Base-by-base conservation (phyloP, 2,888 invertebrate species). In the Phytoseiulus persimilis region DNA sequence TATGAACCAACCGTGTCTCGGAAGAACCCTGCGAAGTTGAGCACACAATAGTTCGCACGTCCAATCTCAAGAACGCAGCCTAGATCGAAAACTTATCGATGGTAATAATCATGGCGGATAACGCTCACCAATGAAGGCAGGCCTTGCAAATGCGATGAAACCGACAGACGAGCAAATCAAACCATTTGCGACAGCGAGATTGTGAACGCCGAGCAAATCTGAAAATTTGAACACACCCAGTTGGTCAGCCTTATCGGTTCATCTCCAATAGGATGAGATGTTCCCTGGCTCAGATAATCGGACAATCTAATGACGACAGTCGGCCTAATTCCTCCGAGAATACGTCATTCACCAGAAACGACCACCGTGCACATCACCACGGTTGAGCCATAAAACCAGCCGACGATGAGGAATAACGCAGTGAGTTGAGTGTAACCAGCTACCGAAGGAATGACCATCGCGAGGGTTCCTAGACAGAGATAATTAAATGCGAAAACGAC, bases 301-400 rank as follows among this genome's bases (percentile, higher is more conserved):
- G 5, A 39, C 39, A 9, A 3, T 39, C 39, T 39, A 9, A 3
- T 6, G 5, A 9, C 39, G 39, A 39, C 39, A 39, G 3, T 9
- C 39, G 39, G 9, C 3, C 5, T 39, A 39, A n/a, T n/a, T n/a
- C n/a, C n/a, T n/a, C n/a, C n/a, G n/a, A n/a, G n/a, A 39, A 39
- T 39, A 39, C 9, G 3, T 39, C 32, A 84, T 2, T 84, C n/a
- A 84, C 84, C 84, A 23, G 84, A 84, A 33, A 84, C 84, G 2
- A 84, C n/a, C 14, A 84, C 33, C 31, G 84, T 84, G n/a, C 84
- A 84, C 84, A 84, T 84, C 32, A 84, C 84, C 32, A 84, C 84
- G 3, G 84, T 84, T 23, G 84, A 84, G 14, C 84, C 84, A 23
- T 84, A 84, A 28, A 84, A 84, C 84, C 84, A 84, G 3, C 84